A percentile compares a stretch with the other conserved stretches of the same genome.
These are phyloP conservation scores for Uria lomvia DNA, from an alignment of 2,113 vertebrate species.

Conservation along the genomic window DNA sequence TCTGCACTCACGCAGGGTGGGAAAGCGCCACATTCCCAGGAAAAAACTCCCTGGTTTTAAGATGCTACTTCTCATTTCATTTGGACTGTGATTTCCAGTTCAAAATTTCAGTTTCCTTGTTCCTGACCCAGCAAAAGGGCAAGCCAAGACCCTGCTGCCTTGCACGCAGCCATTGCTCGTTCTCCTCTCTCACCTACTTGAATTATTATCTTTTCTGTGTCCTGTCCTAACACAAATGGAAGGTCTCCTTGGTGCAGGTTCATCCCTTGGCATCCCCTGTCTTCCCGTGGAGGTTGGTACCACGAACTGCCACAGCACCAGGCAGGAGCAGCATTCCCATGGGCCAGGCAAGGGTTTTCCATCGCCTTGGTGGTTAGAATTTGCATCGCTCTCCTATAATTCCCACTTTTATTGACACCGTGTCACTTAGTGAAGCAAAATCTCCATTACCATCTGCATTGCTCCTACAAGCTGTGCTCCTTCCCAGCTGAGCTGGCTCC, in stretches of 20 bases:
- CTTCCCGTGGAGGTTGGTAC: background rate
- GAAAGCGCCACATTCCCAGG: background rate
- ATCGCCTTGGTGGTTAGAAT: background rate
- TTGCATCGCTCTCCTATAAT: background rate
- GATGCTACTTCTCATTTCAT: background rate
- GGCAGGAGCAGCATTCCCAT: background rate
- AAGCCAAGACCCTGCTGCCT: background rate
- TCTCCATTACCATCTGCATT: background rate
- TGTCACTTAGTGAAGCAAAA: background rate
- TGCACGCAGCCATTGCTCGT: accelerated
- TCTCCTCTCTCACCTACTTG: background rate
- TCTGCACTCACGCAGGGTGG: accelerated
- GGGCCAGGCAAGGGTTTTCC: background rate
- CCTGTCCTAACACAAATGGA: background rate
- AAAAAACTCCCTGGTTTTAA: background rate
- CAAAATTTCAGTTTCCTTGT: background rate
- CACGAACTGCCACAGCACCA: background rate
- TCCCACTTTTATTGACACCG: background rate
- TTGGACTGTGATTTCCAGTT: background rate
- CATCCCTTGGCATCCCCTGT: background rate
- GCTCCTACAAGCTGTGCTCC: background rate
- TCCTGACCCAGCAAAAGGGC: accelerated
- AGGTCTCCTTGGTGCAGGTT: background rate
- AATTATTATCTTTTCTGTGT: background rate
- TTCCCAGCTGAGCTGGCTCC: background rate